These are phyloP conservation scores for Strigops habroptila DNA, from an alignment of 2,113 vertebrate genomes.

Conservation along the genomic window DNA sequence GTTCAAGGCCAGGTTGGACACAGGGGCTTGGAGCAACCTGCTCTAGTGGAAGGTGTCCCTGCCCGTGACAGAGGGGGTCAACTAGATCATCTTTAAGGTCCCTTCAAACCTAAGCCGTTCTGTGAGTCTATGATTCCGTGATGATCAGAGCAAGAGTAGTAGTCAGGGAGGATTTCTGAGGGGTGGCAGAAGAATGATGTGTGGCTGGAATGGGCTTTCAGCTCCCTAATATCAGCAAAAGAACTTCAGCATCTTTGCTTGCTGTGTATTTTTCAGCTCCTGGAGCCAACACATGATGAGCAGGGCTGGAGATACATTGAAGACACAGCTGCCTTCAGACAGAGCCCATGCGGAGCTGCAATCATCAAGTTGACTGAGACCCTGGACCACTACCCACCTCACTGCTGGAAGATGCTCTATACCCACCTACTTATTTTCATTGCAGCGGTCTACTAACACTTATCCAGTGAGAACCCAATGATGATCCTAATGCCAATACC, in stretches of 20 bases:
- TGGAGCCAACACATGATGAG: neutral
- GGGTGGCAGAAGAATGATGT: too few species aligned
- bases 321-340: neutral
- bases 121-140: neutral
- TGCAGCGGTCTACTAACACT: neutral
- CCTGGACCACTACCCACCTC: neutral
- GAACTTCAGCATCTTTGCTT: neutral
- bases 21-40: neutral
- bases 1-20: neutral
- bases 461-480: neutral
- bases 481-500: neutral
- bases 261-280: neutral
- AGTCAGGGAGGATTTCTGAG: neutral
- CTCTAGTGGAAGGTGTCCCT: neutral
- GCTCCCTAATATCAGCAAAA: rapidly evolving
- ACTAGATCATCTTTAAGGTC: neutral
- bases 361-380: neutral
- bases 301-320: neutral
- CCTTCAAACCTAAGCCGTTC: neutral
- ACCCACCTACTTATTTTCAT: neutral
- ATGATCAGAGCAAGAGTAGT: neutral
- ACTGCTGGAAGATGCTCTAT: neutral
- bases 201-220: neutral
- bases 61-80: neutral
- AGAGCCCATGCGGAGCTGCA: neutral